Percentiles rank a stretch among this genome's conserved stretches.
phyloP scores from a whole-genome alignment of 1,140 invertebrate species.

The Aphelinus certus region DNA sequence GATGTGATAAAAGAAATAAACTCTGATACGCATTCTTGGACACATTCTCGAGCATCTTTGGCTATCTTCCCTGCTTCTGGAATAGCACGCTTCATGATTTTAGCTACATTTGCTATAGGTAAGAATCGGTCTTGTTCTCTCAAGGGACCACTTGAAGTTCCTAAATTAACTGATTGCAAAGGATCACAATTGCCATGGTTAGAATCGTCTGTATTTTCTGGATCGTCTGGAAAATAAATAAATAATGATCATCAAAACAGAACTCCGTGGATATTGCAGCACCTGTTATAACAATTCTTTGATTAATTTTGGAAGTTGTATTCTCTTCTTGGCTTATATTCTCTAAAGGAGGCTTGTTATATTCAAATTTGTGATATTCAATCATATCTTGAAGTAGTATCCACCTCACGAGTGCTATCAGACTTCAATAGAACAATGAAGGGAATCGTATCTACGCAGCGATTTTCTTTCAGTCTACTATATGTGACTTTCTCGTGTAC shows the following conservation, averaged over 20 bases:
- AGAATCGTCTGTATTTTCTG: conserved; percentile 80
- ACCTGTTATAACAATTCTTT: too few relatives aligned
- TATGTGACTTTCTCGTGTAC: too few relatives aligned
- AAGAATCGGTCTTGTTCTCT: conserved; percentile 94
- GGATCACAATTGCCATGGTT: conserved; percentile 69
- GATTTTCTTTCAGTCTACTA: too few relatives aligned
- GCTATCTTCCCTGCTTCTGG: conserved; percentile 97
- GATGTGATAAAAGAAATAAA: conserved; percentile 99
- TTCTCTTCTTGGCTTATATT: neutral
- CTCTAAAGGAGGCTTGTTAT: neutral
- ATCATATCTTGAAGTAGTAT: too few relatives aligned
- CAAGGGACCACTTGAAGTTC: conserved; percentile 66
- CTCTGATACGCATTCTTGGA: conserved; percentile 99
- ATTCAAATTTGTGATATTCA: too few relatives aligned
- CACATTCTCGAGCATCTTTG: conserved; percentile 98
- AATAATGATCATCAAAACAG: neutral
- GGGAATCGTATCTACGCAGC: too few relatives aligned
- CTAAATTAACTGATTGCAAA: conserved; percentile 65
- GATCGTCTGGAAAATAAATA: conserved; percentile 53
- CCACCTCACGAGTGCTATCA: too few relatives aligned
- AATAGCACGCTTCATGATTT: conserved; percentile 99
- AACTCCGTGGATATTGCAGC: too few relatives aligned
- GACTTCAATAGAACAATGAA: too few relatives aligned
- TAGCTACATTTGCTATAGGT: conserved; percentile 97
- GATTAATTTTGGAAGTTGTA: too few relatives aligned